Percentiles rank a stretch among this genome's conserved stretches.
Evolutionary conservation across 2,113 vertebrate genomes (phyloP).

Genomic region (Phycodurus eques): DNA sequence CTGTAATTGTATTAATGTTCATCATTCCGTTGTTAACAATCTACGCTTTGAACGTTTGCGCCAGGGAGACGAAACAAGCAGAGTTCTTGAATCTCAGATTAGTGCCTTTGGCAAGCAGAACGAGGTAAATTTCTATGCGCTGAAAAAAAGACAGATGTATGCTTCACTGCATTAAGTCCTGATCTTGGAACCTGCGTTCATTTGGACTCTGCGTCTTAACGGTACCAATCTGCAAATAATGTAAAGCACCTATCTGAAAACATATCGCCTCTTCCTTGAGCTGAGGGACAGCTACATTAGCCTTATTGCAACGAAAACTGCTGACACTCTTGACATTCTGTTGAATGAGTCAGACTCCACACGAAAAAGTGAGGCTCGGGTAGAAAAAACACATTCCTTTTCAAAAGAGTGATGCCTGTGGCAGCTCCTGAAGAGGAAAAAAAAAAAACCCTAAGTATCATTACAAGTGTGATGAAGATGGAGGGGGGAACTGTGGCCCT

Average conservation of each 20-base stretch:
- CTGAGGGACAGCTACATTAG: background rate
- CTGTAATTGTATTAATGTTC: no score
- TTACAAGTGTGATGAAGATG: conserved; percentile 55
- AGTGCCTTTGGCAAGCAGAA: no score
- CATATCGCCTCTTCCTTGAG: background rate
- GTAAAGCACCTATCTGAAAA: background rate
- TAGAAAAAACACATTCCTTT: conserved; percentile 28
- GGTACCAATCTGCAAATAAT: background rate
- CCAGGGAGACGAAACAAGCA: no score
- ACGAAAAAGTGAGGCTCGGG: conserved; percentile 41
- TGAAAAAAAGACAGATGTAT: background rate
- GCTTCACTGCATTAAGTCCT: background rate
- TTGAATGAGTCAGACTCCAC: conserved; percentile 43
- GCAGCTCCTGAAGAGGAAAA: conserved; percentile 30
- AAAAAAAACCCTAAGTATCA: conserved; percentile 45
- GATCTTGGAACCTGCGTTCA: background rate
- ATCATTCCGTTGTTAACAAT: no score
- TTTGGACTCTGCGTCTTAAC: background rate
- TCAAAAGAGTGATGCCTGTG: background rate
- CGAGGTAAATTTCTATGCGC: background rate
- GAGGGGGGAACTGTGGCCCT: conserved; percentile 59
- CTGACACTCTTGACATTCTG: conserved; percentile 36
- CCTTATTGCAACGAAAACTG: conserved; percentile 20
- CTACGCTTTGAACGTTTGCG: no score
- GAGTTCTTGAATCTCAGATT: no score